Percentiles rank a stretch among this genome's conserved stretches.
Evolutionary conservation across 2,797 vertebrate genomes (phyloP).

Genomic region (Acanthurus leucopareius): DNA sequence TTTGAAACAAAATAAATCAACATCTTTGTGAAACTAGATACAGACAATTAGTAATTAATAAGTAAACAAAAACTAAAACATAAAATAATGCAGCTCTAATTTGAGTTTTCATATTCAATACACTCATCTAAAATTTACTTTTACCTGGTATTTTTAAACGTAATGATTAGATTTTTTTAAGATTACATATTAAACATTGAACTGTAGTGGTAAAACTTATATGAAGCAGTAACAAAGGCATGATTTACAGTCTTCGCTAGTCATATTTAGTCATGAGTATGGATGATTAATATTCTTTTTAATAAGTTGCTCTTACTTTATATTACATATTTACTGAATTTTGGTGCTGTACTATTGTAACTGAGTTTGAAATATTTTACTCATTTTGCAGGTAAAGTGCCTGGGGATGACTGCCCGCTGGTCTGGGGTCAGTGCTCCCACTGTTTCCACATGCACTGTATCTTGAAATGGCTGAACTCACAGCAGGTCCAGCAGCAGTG

Average conservation of each 20-base stretch:
- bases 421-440: conserved; percentile 99
- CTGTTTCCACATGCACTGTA: conserved; percentile 99
- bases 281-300: neutral
- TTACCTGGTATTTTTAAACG: neutral
- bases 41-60: neutral
- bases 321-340: neutral
- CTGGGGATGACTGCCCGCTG: conserved; percentile 96
- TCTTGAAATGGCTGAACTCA: conserved; percentile 98
- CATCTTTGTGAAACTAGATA: neutral
- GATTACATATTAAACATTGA: neutral
- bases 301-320: neutral
- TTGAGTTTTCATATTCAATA: neutral
- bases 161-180: neutral
- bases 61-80: neutral
- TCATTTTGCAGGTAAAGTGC: conserved; percentile 91
- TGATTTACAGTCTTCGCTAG: neutral
- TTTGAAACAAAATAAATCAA: neutral
- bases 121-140: neutral
- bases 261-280: neutral
- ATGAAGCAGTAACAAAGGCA: neutral
- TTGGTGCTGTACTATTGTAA: neutral
- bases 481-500: conserved; percentile 99
- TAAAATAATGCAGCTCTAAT: neutral
- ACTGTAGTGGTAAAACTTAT: neutral
- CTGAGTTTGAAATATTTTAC: neutral